Base-by-base conservation (phyloP, 2,113 vertebrate species). In the Raphicerus campestris region DNA sequence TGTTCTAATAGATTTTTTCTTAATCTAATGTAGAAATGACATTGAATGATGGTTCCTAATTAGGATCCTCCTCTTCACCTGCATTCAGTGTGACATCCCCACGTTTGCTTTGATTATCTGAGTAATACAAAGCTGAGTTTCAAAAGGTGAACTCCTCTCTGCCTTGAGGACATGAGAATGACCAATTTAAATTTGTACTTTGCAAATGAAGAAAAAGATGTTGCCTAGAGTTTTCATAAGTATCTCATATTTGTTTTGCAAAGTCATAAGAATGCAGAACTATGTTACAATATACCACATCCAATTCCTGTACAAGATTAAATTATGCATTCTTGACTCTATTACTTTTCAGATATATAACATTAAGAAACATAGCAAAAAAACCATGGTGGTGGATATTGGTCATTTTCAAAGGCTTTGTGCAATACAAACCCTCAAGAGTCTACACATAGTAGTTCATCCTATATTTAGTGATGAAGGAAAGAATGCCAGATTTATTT, bases 1-100 rank as follows among this genome's bases (percentile, higher is more conserved):
- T 84, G 35, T 60, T 96, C 81, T 85, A 85, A 94, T 49, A 14
- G 60, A 78, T 70, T 86, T 94, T 75, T 70, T 47, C 97, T 93
- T 97, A 93, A 93, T n/a, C 97, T 97, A 60, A 4, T 87, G 96
- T 60, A 97, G 97, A 97, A 93, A 56, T 89, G 98, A 96, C 97
- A 86, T 3, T 89, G 98, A 98, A 89, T 95, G 96, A 97, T 94
- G 89, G 87, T 49, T 77, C 97, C 98, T 97, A 98, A 98, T 98
- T 98, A 98, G 97, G 91, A 95, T 77, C 88, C 7, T 45, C 93
- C 89, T 97, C 77, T 87, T 97, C 80, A 97, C 97, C 97, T 98
- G 96, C n/a, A 42, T 93, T 80, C 61, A 89, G 0, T 80, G 19
- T 84, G 85, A 80, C 3, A 58, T 56, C 92, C 96, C 90, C 87